A percentile compares a stretch with the other conserved stretches of the same genome.
phyloP scores from a whole-genome alignment of 2,888 invertebrate genomes.

The Tolmerus cingulatus region DNA sequence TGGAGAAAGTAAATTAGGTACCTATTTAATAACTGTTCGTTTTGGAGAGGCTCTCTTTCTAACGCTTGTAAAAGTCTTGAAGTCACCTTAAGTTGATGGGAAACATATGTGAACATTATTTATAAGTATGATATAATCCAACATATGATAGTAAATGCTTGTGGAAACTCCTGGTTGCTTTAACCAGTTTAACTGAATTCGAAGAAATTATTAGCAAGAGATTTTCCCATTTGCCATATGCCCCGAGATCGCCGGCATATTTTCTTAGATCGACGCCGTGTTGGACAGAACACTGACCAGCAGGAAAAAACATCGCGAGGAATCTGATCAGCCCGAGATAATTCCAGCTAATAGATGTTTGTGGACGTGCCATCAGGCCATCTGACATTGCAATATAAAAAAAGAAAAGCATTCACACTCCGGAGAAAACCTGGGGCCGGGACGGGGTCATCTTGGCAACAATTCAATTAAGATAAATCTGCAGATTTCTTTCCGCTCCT shows the following conservation, averaged over 20 bases:
- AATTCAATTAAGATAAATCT: constrained; percentile 41
- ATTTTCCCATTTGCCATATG: constrained; percentile 37
- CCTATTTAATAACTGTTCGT: too few species aligned
- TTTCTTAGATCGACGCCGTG: constrained; percentile 12
- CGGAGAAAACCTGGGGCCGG: not conserved
- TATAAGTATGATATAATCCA: not conserved
- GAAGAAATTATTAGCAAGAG: constrained; percentile 36
- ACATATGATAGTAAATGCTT: not conserved
- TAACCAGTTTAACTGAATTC: constrained; percentile 25
- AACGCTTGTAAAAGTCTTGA: not conserved
- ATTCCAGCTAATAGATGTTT: constrained; percentile 30
- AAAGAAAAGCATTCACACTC: not conserved
- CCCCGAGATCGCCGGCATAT: constrained; percentile 9
- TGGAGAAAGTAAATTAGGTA: too few species aligned
- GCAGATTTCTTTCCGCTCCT: not conserved
- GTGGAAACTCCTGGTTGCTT: not conserved
- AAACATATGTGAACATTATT: not conserved
- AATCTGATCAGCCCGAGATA: constrained; percentile 33
- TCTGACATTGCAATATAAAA: not conserved
- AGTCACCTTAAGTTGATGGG: not conserved
- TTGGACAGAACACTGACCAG: not conserved
- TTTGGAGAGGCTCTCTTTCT: not conserved
- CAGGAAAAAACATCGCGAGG: constrained; percentile 11
- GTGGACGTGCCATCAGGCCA: constrained; percentile 3
- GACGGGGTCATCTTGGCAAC: constrained; percentile 33